A percentile compares a stretch with the other conserved stretches of the same genome.
Conservation (phyloP, 2,888 invertebrate species). For the Petrolisthes cinctipes region DNA sequence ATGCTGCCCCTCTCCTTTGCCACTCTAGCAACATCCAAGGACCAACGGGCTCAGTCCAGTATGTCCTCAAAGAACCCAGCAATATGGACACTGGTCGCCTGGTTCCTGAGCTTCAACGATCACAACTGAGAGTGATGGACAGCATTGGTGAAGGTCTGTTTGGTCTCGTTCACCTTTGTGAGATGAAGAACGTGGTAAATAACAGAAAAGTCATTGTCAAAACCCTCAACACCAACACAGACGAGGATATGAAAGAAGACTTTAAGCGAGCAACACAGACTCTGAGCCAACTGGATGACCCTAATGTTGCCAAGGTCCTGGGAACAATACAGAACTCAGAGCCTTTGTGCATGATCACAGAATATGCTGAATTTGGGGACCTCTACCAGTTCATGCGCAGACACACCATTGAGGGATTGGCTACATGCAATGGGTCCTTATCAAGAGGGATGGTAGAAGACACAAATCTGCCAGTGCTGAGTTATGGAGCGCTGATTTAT, state of each 20-base stretch:
- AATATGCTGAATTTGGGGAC: constrained; percentile 89
- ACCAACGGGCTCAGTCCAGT: constrained; percentile 61
- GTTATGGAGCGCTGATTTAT: constrained; percentile 86
- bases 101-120: constrained; percentile 77
- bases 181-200: constrained; percentile 29
- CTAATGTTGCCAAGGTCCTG: constrained; percentile 85
- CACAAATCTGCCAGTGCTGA: constrained; percentile 68
- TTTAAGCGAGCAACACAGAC: constrained; percentile 80
- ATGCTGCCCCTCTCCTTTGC: constrained; percentile 56
- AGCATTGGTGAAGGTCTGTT: constrained; percentile 83
- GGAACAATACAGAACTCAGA: constrained; percentile 85
- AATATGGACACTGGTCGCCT: constrained; percentile 23
- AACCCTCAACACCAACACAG: constrained; percentile 46
- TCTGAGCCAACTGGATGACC: constrained; percentile 85
- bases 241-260: constrained; percentile 69
- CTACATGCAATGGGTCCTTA: constrained; percentile 75
- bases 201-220: constrained; percentile 46
- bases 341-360: constrained; percentile 87
- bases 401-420: constrained; percentile 78
- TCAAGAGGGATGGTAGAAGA: not conserved
- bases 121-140: constrained; percentile 81
- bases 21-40: constrained; percentile 56
- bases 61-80: constrained; percentile 32
- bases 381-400: constrained; percentile 81
- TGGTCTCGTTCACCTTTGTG: constrained; percentile 74